These are phyloP conservation scores for Melolontha melolontha DNA, from an alignment of 2,888 invertebrate genomes.

Conservation along the genomic window DNA sequence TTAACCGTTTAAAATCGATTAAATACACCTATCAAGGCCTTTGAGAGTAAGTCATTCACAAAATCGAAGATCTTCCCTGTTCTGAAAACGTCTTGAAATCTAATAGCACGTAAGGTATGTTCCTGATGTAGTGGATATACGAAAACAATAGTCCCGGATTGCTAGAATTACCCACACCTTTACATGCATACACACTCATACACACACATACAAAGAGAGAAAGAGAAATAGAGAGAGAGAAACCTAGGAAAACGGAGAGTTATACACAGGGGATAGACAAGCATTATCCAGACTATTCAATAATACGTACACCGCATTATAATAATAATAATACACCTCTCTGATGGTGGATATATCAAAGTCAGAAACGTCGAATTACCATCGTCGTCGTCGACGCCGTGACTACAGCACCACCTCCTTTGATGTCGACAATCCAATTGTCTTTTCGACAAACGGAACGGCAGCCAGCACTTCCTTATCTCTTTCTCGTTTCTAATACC, in stretches of 20 bases:
- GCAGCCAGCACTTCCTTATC: constrained; percentile 25
- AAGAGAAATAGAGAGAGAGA: too few relatives aligned
- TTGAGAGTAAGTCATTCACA: too few relatives aligned
- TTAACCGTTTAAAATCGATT: too few relatives aligned
- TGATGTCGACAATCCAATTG: constrained; percentile 31
- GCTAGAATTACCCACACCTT: constrained; percentile 4
- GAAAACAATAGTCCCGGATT: constrained; percentile 34
- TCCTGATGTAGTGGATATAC: constrained; percentile 31
- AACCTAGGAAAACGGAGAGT: too few relatives aligned
- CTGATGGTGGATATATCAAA: too few relatives aligned
- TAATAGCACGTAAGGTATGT: constrained; percentile 27
- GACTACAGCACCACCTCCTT: constrained; percentile 15
- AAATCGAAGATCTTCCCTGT: too few relatives aligned
- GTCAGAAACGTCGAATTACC: too few relatives aligned
- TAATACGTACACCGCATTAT: constrained; percentile 20
- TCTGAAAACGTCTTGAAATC: not conserved
- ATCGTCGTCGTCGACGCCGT: not conserved
- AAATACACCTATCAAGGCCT: too few relatives aligned
- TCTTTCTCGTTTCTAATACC: constrained; percentile 11
- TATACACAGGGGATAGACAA: constrained; percentile 11
- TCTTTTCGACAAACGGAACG: constrained; percentile 2
- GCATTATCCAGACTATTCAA: constrained; percentile 33
- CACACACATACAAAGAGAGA: too few relatives aligned
- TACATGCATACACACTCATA: not conserved
- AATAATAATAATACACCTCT: constrained; percentile 28